Evolutionary conservation across 2,888 invertebrate genomes (phyloP).

Genomic region (Megastigmus dorsalis): DNA sequence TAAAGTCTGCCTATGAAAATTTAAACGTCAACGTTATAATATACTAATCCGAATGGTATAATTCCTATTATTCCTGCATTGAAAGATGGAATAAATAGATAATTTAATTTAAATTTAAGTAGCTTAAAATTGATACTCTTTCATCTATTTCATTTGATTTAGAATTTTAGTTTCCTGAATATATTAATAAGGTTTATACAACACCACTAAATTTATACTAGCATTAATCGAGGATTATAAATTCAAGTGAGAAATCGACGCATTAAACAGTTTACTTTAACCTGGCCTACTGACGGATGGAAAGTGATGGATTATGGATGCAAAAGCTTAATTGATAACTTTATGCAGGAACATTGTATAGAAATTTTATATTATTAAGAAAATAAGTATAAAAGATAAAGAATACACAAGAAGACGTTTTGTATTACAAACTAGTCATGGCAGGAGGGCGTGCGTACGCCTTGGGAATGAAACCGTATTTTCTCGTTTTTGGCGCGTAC

Average conservation of each 20-base stretch:
- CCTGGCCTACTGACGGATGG: no score
- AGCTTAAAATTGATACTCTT: no score
- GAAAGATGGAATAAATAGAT: no score
- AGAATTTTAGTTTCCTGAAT: no score
- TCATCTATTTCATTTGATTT: no score
- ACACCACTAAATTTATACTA: no score
- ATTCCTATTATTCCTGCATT: neutral
- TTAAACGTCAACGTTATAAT: slow-evolving; percentile 69
- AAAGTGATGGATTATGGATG: no score
- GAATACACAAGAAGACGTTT: slow-evolving; percentile 57
- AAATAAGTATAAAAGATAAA: slow-evolving; percentile 64
- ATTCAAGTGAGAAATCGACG: no score
- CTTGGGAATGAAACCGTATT: slow-evolving; percentile 96
- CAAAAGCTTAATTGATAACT: slow-evolving; percentile 16
- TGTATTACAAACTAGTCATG: slow-evolving; percentile 85
- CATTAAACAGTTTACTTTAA: no score
- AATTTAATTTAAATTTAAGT: no score
- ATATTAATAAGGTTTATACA: no score
- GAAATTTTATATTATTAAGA: slow-evolving; percentile 62
- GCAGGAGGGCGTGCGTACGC: slow-evolving; percentile 95
- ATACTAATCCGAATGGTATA: slow-evolving; percentile 58
- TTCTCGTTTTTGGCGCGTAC: slow-evolving; percentile 92
- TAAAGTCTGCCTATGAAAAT: slow-evolving; percentile 64
- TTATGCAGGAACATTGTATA: slow-evolving; percentile 53
- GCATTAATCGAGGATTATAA: no score